Base-by-base conservation (phyloP, 2,113 vertebrate species). In the Blennius ocellaris region DNA sequence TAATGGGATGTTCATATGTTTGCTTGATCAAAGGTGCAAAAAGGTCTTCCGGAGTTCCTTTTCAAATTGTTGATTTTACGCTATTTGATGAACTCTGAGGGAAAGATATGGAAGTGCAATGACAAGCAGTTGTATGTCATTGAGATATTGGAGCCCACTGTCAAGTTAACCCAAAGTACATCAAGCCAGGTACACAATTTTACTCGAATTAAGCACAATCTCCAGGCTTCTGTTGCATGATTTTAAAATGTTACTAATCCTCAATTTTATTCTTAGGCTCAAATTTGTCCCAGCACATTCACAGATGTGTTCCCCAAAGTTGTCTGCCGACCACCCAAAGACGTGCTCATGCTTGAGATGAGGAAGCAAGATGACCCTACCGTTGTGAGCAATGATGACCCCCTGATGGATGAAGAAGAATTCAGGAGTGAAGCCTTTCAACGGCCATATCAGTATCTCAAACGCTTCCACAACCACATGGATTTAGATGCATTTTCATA, bases 381-480 rank as follows among this genome's bases (percentile, higher is more conserved):
- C 5, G 47, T 69, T 41, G 69, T 83, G 37, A 58, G 16, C 58
- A 6, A 0, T 39, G 63, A 69, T 0, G 95, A 94, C 1, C 96
- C 95, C 0, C 87, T 95, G 2, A 97, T 99, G 96, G 96, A 98
- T 89, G 11, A 76, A n/a, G 11, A 39, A 12, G 94, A 95, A 59
- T 99, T 99, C 59, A 6, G 39, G 67, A 96, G 95, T 3, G 94
- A 93, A 77, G 91, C 94, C 30, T 99, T 96, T 88, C 98, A 99
- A 70, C 94, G 98, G 21, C 95, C 98, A 1, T 99, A 95, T 87
- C 98, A 99, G 61, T 99, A 99, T 55, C 87, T 99, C 63, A 93
- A 11, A 7, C 91, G 95, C 10, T 97, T 96, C 86, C 39, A 94
- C 7, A 89, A 77, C 48, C 72, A 75, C 0, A 21, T 7, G 8